Base-by-base conservation (phyloP, 1,140 invertebrate species). In the Drosophila pallidifrons region DNA sequence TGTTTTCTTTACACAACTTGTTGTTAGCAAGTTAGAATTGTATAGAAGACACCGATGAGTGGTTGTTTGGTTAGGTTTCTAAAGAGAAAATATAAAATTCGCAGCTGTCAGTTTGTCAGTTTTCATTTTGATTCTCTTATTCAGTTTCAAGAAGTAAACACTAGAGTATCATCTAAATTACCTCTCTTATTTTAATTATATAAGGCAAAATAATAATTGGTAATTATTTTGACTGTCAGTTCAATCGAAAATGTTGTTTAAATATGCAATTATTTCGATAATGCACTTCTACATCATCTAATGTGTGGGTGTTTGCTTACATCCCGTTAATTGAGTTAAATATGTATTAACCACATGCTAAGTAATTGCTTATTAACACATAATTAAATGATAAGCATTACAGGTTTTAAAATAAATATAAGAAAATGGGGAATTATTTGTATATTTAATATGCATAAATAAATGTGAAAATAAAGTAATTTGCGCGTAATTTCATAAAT, bases 401-500 rank as follows among this genome's bases (percentile, higher is more conserved):
- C 2, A 10, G 8, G 35, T 1, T 38, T 11, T 38, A 11, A 38
- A 38, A 30, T 30, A 30, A 13, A 51, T n/a, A 51, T 5, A 3
- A n/a, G 13, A 7, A 55, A 55, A 8, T 54, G n/a, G 15, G n/a
- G 0, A 25, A 25, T 51, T 11, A n/a, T 10, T 13, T 13, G 2
- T 55, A 25, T 25, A 25, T 25, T 25, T 25, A 25, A 25, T 15
- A 25, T 57, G 41, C 20, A 25, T 2, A 57, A 13, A 46, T 13
- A 13, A 59, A 30, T 45, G n/a, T 10, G 8, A 5, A 47, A 28
- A 35, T n/a, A 47, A 47, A 32, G 10, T 28, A 59, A 15, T 46
- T 59, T n/a, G n/a, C 11, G 41, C 11, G 41, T 43, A 32, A 10
- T 66, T 46, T 1, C 28, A 60, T 54, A 55, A 68, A 60, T 15